Evolutionary conservation across 1,140 invertebrate genomes (phyloP), one percentile per base, ranked within the genome.

Genomic region (Mycetomoellerius zeteki): DNA sequence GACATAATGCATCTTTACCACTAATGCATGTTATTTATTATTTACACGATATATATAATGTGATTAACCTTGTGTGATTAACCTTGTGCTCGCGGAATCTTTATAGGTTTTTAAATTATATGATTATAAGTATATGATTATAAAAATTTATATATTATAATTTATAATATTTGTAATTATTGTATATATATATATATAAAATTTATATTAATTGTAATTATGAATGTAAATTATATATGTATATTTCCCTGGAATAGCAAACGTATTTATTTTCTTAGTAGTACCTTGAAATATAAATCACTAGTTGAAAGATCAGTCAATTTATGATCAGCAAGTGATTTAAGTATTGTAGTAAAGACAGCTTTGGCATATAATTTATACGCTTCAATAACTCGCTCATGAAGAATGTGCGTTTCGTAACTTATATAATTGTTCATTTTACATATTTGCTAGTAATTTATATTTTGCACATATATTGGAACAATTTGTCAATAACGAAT

Each of bases 201-300:
- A n/a, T 30, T 1, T 54, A 72, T 75, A 37, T 75, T 58, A 30
- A 30, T 37, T 37, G 33, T n/a, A 43, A 67, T 65, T 65, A 54
- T 30, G 8, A 76, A 19, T 62, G 3, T 19, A 76, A 58, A 58
- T 4, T n/a, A 56, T 56, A 14, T 21, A 21, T 43, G 6, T 56
- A 73, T 58, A 43, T 76, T 58, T 4, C 2, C 37, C 2, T 76
- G n/a, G n/a, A 21, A 43, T 5, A 56, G 6, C 6, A 21, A 56
- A 21, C 0, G 33, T 8, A 67, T 14, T 14, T n/a, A 37, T 10
- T 64, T 30, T 19, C 10, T 2, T 43, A 43, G 37, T 8, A 62
- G 14, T 4, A 52, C 2, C 6, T 19, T 4, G 10, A 37, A 43
- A 67, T 3, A 67, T 37, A 65, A 64, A 65, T 21, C 43, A 3